Base-by-base conservation (phyloP, 2,797 vertebrate species). In the Smutsia temminckii region DNA sequence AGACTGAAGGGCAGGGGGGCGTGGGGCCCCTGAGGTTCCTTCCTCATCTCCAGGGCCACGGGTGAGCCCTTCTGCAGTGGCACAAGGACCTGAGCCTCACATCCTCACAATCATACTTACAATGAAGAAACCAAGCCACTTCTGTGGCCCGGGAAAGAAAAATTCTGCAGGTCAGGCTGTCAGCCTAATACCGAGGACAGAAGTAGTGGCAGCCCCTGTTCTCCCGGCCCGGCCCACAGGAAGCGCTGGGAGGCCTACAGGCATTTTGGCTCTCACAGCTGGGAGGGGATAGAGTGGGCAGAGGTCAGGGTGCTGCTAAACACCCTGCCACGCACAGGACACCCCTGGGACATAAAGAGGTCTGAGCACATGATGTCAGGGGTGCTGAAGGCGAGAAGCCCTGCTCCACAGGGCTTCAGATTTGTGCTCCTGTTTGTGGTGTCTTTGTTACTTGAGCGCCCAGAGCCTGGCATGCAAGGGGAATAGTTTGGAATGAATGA, bases 301-400 rank as follows among this genome's bases (percentile, higher is more conserved):
- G 53, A 63, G 27, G 74, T 17, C 40, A 53, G 75, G 57, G 55
- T 53, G 11, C 85, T 59, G 16, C 29, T 27, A 18, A 85, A 53
- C 23, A 13, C 21, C 29, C 75, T 53, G 42, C 6, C 1, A 34
- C 2, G 23, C 55, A 53, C 63, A 16, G 34, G 27, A 55, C 66
- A 49, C 32, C 17, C 16, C 66, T 18, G 9, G 2, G 16, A 29
- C 51, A n/a, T 49, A 49, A 59, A 49, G 84, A 75, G 9, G 14
- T 9, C 25, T 2, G 32, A 8, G 27, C 59, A 32, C 40, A 1
- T 25, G 32, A 49, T 17, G 53, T 7, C 64, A 3, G 0, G 3
- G 13, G 34, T 6, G 59, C 37, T 0, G 1, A 75, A 37, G 23
- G 16, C 9, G 27, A 42, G 85, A 17, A 32, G 12, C 37, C 10